Conservation (phyloP, 2,888 invertebrate species). For the Drosophila pegasa region DNA sequence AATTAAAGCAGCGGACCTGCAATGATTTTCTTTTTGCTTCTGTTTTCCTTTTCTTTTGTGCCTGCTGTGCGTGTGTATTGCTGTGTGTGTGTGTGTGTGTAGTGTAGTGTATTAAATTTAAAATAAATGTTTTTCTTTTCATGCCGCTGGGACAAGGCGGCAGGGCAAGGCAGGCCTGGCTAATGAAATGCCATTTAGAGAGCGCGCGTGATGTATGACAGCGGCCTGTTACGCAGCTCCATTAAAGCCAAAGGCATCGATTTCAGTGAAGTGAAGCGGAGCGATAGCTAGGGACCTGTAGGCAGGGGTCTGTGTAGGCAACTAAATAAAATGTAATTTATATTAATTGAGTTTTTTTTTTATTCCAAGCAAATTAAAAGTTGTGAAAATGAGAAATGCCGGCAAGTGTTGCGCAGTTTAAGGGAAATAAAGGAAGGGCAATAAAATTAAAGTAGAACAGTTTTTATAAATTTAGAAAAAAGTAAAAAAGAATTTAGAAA, state of each 20-base stretch:
- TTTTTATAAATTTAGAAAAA: no score
- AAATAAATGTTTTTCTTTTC: slow-evolving; percentile 71
- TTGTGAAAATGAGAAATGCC: slow-evolving; percentile 4
- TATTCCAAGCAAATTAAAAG: slow-evolving; percentile 13
- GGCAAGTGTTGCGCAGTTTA: background rate
- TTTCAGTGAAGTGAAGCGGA: slow-evolving; percentile 12
- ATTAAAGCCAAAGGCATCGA: slow-evolving; percentile 47
- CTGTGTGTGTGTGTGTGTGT: slow-evolving; percentile 29
- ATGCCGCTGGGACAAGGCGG: slow-evolving; percentile 26
- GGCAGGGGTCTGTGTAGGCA: background rate
- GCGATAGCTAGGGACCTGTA: background rate
- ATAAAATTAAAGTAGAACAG: background rate
- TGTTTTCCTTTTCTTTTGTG: slow-evolving; percentile 29
- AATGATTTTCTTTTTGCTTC: slow-evolving; percentile 24
- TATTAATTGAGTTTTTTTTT: slow-evolving; percentile 51
- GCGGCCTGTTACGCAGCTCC: slow-evolving; percentile 30
- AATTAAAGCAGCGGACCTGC: slow-evolving; percentile 62
- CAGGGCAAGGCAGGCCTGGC: slow-evolving; percentile 28
- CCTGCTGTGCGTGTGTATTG: slow-evolving; percentile 29
- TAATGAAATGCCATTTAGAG: slow-evolving; percentile 71
- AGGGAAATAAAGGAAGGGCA: background rate
- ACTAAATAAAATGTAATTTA: slow-evolving; percentile 55
- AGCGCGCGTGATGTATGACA: slow-evolving; percentile 64
- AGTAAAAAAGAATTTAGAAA: no score
- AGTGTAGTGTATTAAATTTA: slow-evolving; percentile 70